Base-by-base conservation (phyloP, 2,113 vertebrate species). In the Chloropsis cyanopogon region DNA sequence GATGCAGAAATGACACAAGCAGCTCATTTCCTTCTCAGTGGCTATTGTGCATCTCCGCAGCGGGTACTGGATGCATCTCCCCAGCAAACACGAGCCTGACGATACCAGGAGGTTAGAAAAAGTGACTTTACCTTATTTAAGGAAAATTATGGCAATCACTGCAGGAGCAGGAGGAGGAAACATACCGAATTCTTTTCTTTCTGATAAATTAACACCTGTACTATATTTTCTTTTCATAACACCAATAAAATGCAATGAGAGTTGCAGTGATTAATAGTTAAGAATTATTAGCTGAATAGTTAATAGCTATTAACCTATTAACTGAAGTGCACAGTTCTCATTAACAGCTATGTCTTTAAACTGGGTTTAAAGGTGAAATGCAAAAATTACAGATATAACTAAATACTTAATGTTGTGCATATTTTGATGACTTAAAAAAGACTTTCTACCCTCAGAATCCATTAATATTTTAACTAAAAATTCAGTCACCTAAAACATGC, bases 391-490 rank as follows among this genome's bases (percentile, higher is more conserved):
- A 97, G 97, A 98, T 97, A 96, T 96, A 98, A 97, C 97, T 97
- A 98, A 98, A 98, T 98, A 98, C 98, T 98, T 98, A 98, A 98
- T 97, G 97, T 98, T 97, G 98, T 97, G 98, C 98, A 94, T 97
- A 98, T 98, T 98, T 97, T 98, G 97, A 97, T 96, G 97, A 98
- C 97, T 98, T 97, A 97, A 98, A 98, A 97, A 97, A 97, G 97
- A 98, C 97, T 97, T 98, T 97, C 97, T 98, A 97, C 95, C 97
- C 97, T 97, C 96, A 82, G 97, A 98, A 97, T 97, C 98, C 97
- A 98, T 98, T 98, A 98, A 98, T 98, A 98, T 98, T 98, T 98
- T 97, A 98, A 97, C 97, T 98, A 98, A 98, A 98, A 98, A 98
- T 98, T 93, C 97, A 98, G 97, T 97, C 98, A 98, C 98, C 98